Percentiles rank a stretch among this genome's conserved stretches.
Conservation (phyloP, 2,113 vertebrate genomes). For the Phocoena phocoena region DNA sequence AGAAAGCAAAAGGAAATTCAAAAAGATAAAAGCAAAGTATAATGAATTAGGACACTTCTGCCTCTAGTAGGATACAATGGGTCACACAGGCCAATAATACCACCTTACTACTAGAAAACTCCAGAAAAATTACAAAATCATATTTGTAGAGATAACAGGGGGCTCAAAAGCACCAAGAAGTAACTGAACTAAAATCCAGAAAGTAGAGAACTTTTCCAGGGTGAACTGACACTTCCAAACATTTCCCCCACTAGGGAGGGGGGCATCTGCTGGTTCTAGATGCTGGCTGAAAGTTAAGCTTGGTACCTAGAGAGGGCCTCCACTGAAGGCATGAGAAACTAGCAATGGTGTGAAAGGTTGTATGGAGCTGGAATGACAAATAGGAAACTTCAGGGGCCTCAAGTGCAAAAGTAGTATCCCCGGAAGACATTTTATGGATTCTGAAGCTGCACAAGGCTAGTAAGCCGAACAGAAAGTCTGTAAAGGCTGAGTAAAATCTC, state of each 20-base stretch:
- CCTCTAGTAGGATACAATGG: neutral
- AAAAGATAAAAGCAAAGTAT: neutral
- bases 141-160: neutral
- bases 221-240: neutral
- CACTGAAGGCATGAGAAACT: neutral
- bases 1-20: neutral
- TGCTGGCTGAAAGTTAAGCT: neutral
- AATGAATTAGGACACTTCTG: neutral
- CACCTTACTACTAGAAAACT: neutral
- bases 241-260: neutral
- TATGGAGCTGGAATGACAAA: neutral
- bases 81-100: neutral
- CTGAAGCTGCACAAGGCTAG: neutral
- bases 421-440: neutral
- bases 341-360: neutral
- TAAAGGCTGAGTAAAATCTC: neutral
- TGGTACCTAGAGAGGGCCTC: neutral
- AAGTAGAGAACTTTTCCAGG: neutral
- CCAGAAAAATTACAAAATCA: neutral
- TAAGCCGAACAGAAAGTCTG: neutral
- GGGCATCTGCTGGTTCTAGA: neutral
- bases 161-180: neutral
- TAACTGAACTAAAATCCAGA: neutral
- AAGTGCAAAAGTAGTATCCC: neutral
- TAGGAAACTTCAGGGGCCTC: neutral